Conservation (phyloP, 2,113 vertebrate species). For the Eira barbara region DNA sequence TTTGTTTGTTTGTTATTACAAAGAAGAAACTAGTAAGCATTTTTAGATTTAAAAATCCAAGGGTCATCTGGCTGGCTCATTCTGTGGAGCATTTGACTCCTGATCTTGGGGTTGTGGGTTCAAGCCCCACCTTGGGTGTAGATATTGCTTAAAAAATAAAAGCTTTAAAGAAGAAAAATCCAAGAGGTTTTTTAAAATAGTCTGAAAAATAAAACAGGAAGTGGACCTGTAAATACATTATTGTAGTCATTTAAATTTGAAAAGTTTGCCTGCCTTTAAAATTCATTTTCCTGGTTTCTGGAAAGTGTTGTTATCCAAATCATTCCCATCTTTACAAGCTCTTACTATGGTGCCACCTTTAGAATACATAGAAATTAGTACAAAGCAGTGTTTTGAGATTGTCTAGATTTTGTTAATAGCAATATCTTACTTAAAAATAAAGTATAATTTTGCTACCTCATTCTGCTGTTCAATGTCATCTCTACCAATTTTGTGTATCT, state of each 20-base stretch:
- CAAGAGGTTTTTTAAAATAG: conserved; percentile 15
- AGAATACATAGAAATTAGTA: not conserved
- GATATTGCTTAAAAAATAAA: not conserved
- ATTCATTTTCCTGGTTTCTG: not conserved
- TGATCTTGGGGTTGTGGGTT: not conserved
- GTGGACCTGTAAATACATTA: not conserved
- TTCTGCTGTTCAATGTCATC: not conserved
- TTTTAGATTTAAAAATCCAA: conserved; percentile 14
- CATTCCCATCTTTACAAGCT: not conserved
- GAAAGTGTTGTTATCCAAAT: not conserved
- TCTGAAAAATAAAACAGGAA: not conserved
- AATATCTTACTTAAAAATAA: conserved; percentile 24
- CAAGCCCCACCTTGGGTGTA: not conserved
- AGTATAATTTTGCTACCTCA: conserved; percentile 1
- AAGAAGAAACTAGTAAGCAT: conserved; percentile 21
- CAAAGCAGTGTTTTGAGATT: conserved; percentile 24
- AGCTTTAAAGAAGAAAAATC: not conserved
- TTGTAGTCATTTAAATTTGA: conserved; percentile 22
- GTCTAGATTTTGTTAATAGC: not conserved
- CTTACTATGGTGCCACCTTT: not conserved
- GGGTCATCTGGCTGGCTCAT: not conserved
- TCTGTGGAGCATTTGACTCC: not conserved
- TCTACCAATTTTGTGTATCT: not conserved
- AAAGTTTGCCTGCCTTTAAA: not conserved
- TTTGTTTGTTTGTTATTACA: not conserved